Base-by-base conservation (phyloP, 2,888 invertebrate species). In the Drosophila koepferae region DNA sequence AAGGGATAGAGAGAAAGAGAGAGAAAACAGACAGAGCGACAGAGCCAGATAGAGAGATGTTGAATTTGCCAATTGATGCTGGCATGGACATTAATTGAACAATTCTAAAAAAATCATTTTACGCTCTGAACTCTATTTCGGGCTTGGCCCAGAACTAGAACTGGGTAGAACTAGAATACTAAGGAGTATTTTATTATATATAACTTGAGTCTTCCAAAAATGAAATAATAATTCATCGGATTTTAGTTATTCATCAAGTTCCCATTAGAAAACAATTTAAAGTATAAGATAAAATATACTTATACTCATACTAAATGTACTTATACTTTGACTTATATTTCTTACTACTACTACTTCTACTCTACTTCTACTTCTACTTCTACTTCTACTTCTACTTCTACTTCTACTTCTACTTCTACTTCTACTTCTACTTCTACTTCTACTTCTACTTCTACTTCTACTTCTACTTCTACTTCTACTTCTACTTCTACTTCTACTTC, bases 101-200 rank as follows among this genome's bases (percentile, higher is more conserved):
- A 71, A 66, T 61, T 80, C 55, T 41, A 34, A 34, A 49, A 49
- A 70, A 77, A 77, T 74, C 63, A 75, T 74, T 69, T 54, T 58
- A 64, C 40, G 69, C 54, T 75, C 49, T 77, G 80, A 77, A 80
- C 75, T 74, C 54, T 69, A 69, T 74, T 74, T 74, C 61, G n/a
- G 69, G 59, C 44, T 51, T 46, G n/a, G 14, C 41, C 48, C 46
- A 43, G 16, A n/a, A 41, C 43, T 34, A 20, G 61, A 72, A 72
- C 54, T 40, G 58, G 46, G 6, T 16, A 16, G 28, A 38, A 16
- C 20, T 16, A 16, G n/a, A 38, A 53, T 6, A 14, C 5, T 12
- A 3, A 51, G n/a, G 7, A 8, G 34, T 53, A 8, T 36, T 38
- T 4, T 7, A 49, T 31, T n/a, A 9, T 6, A 28, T 49, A 23